Conservation (phyloP, 2,113 vertebrate genomes). For the Leptobrachium ailaonicum region DNA sequence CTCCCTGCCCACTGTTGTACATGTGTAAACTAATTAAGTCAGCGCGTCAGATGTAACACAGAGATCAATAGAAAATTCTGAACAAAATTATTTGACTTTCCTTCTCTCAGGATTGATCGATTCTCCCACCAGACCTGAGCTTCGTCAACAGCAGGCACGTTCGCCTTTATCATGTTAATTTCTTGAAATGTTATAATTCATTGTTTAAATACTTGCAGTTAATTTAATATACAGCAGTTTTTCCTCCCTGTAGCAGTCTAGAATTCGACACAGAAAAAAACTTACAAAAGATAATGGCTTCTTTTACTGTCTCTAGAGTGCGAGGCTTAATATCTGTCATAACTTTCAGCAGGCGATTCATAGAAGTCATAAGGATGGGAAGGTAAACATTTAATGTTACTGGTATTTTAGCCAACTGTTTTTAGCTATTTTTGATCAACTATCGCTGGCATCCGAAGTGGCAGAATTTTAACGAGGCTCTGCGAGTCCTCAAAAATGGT, state of each 20-base stretch:
- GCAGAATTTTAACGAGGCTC: no score
- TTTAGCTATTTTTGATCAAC: no score
- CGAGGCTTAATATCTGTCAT: background rate
- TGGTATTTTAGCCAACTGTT: no score
- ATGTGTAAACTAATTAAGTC: constrained; percentile 13
- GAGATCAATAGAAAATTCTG: constrained; percentile 24
- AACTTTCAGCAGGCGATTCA: no score
- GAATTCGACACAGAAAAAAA: no score
- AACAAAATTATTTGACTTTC: constrained; percentile 14
- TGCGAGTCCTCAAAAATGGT: no score
- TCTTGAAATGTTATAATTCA: background rate
- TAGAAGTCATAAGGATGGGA: no score
- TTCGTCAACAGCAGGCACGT: background rate
- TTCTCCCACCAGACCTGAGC: constrained; percentile 7
- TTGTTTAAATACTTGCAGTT: constrained; percentile 16
- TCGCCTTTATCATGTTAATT: background rate
- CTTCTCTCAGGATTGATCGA: background rate
- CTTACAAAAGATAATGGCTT: background rate
- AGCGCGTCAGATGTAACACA: constrained; percentile 2
- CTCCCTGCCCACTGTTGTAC: background rate
- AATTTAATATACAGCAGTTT: constrained; percentile 6
- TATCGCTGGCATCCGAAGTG: no score
- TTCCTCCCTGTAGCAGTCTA: background rate
- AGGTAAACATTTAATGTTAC: no score
- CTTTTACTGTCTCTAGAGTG: background rate